A percentile compares a stretch with the other conserved stretches of the same genome.
These are phyloP conservation scores for Mormyrus lacerda DNA, from an alignment of 2,113 vertebrate genomes.

Conservation along the genomic window DNA sequence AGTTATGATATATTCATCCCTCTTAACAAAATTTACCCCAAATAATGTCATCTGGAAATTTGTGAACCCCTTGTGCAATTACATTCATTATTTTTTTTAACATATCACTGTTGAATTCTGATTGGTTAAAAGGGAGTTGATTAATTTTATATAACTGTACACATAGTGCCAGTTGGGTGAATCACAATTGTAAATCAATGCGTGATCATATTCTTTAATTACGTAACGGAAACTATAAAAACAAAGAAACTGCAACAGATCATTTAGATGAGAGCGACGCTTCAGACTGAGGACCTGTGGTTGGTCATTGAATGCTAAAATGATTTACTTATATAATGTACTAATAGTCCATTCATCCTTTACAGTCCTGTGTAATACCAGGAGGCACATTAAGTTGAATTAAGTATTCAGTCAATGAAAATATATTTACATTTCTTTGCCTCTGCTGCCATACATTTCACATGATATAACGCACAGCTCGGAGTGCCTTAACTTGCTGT, in stretches of 20 bases:
- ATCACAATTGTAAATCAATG: not conserved
- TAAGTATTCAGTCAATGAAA: not conserved
- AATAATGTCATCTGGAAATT: not conserved
- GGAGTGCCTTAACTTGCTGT: not conserved
- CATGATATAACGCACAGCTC: not conserved
- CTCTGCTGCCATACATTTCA: not conserved
- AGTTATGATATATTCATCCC: not conserved
- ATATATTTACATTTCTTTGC: not conserved
- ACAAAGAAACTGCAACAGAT: not conserved
- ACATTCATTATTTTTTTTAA: not conserved
- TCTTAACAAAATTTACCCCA: not conserved
- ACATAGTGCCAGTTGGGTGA: no score
- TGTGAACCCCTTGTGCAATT: not conserved
- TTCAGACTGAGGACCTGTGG: not conserved
- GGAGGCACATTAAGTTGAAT: not conserved
- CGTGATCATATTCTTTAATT: not conserved
- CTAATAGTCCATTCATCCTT: not conserved
- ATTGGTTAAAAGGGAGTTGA: not conserved
- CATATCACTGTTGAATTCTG: not conserved
- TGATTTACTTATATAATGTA: not conserved
- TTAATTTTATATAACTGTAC: no score
- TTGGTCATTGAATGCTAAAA: not conserved
- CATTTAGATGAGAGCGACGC: not conserved
- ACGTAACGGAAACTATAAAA: not conserved
- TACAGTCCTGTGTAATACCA: not conserved